Conservation (phyloP, 2,797 vertebrate genomes). For the Urophycis tenuis region DNA sequence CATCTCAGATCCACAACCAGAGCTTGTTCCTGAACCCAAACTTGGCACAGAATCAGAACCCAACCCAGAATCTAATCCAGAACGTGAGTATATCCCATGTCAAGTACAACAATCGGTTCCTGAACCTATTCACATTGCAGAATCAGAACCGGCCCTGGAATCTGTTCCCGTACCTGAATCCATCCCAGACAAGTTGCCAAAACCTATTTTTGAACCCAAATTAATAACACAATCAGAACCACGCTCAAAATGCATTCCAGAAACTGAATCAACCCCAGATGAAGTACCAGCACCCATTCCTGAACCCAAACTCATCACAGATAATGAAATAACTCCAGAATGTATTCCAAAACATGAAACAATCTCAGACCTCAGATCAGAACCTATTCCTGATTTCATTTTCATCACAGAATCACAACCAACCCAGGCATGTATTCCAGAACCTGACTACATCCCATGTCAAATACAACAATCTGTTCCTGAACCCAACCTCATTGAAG, state of each 20-base stretch:
- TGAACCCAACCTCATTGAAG: not conserved
- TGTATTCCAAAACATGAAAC: constrained; percentile 17
- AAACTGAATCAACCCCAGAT: not conserved
- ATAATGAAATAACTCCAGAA: constrained; percentile 9
- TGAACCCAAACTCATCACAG: constrained; percentile 1
- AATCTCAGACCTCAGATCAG: not conserved
- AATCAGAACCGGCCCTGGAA: not conserved
- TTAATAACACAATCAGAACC: not conserved
- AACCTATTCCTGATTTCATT: constrained; percentile 6
- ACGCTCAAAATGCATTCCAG: not conserved
- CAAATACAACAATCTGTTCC: not conserved
- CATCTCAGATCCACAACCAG: not conserved
- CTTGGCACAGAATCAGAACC: too few relatives aligned
- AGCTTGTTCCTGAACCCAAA: not conserved
- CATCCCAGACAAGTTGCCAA: not conserved
- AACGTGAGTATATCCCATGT: not conserved
- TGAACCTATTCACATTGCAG: not conserved
- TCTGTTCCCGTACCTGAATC: not conserved
- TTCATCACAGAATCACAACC: not conserved
- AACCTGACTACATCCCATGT: constrained; percentile 18
- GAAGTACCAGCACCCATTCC: constrained; percentile 22
- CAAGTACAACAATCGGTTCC: not conserved
- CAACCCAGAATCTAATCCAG: not conserved
- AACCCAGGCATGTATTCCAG: not conserved
- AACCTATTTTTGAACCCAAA: not conserved